These are phyloP conservation scores for Phylloscopus trochilus DNA, from an alignment of 2,113 vertebrate species.

Conservation along the genomic window DNA sequence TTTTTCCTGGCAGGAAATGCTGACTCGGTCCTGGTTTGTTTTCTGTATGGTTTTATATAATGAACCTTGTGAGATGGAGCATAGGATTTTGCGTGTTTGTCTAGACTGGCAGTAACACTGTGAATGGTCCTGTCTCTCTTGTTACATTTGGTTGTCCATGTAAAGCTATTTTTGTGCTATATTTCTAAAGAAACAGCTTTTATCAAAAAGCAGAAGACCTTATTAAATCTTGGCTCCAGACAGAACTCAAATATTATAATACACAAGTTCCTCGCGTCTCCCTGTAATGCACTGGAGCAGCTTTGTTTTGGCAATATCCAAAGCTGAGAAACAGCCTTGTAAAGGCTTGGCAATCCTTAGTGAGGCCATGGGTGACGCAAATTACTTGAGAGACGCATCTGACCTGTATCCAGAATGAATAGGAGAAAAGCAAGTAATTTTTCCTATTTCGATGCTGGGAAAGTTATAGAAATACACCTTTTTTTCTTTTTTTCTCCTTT, in stretches of 20 bases:
- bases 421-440: conserved; percentile 2
- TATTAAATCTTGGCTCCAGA: background rate
- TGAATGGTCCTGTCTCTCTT: background rate
- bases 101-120: background rate
- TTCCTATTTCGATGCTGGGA: conserved; percentile 11
- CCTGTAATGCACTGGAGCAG: background rate
- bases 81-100: background rate
- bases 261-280: background rate
- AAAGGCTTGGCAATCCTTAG: background rate
- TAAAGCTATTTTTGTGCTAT: background rate
- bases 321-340: background rate
- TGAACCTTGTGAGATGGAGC: background rate
- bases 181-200: background rate
- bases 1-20: conserved; percentile 17
- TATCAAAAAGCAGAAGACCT: background rate
- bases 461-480: background rate
- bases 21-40: background rate
- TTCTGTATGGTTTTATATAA: conserved; percentile 18
- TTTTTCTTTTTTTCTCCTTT: background rate
- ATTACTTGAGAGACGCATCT: background rate
- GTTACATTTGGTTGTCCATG: background rate
- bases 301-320: background rate
- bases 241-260: background rate
- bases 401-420: conserved; percentile 12
- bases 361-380: background rate